A percentile compares a stretch with the other conserved stretches of the same genome.
These are phyloP conservation scores for Ailuropoda melanoleuca DNA, from an alignment of 2,113 vertebrate genomes.

Conservation along the genomic window DNA sequence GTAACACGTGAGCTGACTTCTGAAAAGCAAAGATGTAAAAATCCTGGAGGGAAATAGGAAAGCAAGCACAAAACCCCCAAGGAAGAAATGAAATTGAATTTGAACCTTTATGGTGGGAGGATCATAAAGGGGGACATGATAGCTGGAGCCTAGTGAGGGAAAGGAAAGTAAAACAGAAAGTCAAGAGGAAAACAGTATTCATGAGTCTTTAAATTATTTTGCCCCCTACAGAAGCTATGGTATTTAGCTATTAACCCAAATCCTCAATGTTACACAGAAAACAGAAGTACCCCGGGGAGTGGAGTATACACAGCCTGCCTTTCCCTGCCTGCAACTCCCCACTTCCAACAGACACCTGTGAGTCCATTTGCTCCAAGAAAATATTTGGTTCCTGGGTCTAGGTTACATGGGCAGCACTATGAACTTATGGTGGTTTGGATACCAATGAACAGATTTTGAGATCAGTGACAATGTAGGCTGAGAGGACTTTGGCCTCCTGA, in stretches of 20 bases:
- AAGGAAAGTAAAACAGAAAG: neutral
- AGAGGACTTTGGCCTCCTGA: neutral
- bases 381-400: neutral
- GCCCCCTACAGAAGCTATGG: neutral
- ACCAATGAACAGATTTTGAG: neutral
- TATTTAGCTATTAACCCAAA: neutral
- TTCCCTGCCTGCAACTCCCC: neutral
- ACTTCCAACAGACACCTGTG: neutral
- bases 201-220: neutral
- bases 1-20: neutral
- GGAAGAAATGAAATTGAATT: neutral
- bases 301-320: neutral
- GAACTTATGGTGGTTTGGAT: neutral
- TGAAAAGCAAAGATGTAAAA: neutral
- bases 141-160: neutral
- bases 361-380: neutral
- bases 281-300: neutral
- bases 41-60: neutral
- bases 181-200: neutral
- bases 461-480: neutral
- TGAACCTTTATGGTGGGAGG: neutral
- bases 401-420: neutral
- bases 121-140: neutral
- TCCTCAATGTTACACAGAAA: neutral
- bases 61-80: neutral